Base-by-base conservation (phyloP, 2,797 vertebrate species). In the Ciconia nigra region DNA sequence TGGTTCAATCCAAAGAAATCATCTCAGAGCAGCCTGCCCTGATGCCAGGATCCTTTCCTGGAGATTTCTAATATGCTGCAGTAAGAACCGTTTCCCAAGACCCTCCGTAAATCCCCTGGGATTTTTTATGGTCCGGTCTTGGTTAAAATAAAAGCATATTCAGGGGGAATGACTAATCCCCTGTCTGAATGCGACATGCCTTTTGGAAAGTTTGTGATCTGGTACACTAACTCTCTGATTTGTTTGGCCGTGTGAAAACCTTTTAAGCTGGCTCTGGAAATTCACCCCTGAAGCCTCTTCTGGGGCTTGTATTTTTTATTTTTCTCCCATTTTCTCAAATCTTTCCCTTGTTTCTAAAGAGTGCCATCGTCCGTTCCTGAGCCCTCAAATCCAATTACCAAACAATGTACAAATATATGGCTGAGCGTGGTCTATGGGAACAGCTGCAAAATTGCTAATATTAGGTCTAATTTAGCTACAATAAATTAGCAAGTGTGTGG, bases 391-490 rank as follows among this genome's bases (percentile, higher is more conserved):
- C 97, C 97, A 98, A 98, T 98, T 97, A 98, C 98, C 94, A 97
- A 98, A 98, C 97, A 97, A 98, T 87, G 65, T 96, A 98, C 96
- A 98, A 98, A 98, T 98, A 97, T 95, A 98, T 86, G 76, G 93
- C 96, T 94, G 77, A 96, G 95, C 91, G 33, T 95, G 94, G 96
- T 98, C 98, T 98, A 97, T 98, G 98, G 96, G 96, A 98, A 98
- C 98, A 98, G 98, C 98, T 98, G 98, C 98, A 98, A 98, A 98
- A 98, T 98, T 98, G 98, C 98, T 98, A 98, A 98, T 98, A 98
- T 98, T 98, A 98, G 97, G 97, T 98, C 98, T 98, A 98, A 98
- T 98, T 98, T 98, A 98, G 98, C 97, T 96, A 97, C 98, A 98
- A 98, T 98, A 98, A 98, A 98, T 98, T 98, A 98, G 97, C 97